Percentiles rank a stretch among this genome's conserved stretches.
Conservation (phyloP, 2,888 invertebrate species). For the Selenia dentaria region DNA sequence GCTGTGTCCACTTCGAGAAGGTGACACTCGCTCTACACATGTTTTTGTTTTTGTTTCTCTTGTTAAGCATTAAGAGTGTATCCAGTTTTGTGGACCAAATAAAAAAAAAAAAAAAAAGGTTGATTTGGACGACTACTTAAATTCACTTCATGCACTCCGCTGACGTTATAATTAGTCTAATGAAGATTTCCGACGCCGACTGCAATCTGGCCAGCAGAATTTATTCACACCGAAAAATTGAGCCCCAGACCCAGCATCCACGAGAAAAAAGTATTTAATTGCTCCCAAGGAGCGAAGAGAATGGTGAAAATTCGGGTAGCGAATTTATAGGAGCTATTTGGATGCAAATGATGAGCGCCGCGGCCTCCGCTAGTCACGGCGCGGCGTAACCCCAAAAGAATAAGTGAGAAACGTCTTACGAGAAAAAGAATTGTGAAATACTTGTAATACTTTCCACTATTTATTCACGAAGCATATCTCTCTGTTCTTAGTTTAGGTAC, state of each 20-base stretch:
- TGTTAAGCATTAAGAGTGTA: too few species aligned
- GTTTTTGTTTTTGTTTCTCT: too few species aligned
- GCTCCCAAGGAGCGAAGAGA: constrained; percentile 77
- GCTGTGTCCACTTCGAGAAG: too few species aligned
- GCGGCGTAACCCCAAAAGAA: constrained; percentile 76
- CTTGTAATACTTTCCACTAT: constrained; percentile 63
- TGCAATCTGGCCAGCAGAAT: constrained; percentile 71
- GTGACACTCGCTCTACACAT: too few species aligned
- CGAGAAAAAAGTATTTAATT: constrained; percentile 80
- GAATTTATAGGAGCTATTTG: constrained; percentile 83
- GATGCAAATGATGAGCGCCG: constrained; percentile 82
- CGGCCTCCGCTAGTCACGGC: constrained; percentile 66
- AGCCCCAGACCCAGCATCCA: constrained; percentile 51
- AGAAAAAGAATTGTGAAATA: constrained; percentile 65
- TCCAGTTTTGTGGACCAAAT: too few species aligned
- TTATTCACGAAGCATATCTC: constrained; percentile 59
- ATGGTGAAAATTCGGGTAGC: constrained; percentile 81
- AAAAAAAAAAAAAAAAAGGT: too few species aligned
- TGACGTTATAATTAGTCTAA: constrained; percentile 66
- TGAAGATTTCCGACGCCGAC: constrained; percentile 59
- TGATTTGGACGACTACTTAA: too few species aligned
- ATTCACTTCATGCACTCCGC: constrained; percentile 17
- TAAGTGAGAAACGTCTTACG: constrained; percentile 79
- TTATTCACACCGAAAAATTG: constrained; percentile 73
- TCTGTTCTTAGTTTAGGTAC: constrained; percentile 46